Percentiles rank a stretch among this genome's conserved stretches.
Evolutionary conservation across 2,888 invertebrate species (phyloP).

Genomic region (Fragum fragum): DNA sequence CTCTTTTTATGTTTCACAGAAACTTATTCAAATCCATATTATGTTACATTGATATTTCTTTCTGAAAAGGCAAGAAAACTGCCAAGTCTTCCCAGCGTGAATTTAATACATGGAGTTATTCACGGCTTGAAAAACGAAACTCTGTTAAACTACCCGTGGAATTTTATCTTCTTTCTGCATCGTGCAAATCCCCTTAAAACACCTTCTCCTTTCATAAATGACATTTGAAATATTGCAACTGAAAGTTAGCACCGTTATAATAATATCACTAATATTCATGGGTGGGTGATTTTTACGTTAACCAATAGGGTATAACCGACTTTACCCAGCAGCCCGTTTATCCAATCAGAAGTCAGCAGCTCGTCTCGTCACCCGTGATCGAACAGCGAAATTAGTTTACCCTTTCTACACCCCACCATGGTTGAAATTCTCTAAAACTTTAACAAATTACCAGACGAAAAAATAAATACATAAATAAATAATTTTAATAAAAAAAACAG

Average conservation of each 20-base stretch:
- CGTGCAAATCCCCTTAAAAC: slow-evolving; percentile 14
- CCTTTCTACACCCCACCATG: neutral
- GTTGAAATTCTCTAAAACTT: no score
- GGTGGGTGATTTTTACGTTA: slow-evolving; percentile 41
- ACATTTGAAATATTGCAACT: slow-evolving; percentile 19
- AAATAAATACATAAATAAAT: no score
- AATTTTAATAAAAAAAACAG: no score
- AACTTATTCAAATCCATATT: neutral
- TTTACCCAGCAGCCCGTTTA: neutral
- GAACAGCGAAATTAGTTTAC: neutral
- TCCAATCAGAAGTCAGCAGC: slow-evolving; percentile 15
- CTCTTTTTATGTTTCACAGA: neutral
- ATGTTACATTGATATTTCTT: neutral
- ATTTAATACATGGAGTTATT: neutral
- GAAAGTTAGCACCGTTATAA: slow-evolving; percentile 5
- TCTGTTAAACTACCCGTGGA: slow-evolving; percentile 6
- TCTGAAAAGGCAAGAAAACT: neutral
- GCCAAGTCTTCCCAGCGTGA: neutral
- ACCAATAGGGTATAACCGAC: slow-evolving; percentile 41
- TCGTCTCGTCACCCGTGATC: neutral
- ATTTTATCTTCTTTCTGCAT: slow-evolving; percentile 25
- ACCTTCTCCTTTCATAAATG: slow-evolving; percentile 12
- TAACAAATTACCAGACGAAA: no score
- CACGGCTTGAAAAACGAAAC: slow-evolving; percentile 7
- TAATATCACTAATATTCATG: slow-evolving; percentile 35